Conservation (phyloP, 2,888 invertebrate species). For the Mythimna vitellina region DNA sequence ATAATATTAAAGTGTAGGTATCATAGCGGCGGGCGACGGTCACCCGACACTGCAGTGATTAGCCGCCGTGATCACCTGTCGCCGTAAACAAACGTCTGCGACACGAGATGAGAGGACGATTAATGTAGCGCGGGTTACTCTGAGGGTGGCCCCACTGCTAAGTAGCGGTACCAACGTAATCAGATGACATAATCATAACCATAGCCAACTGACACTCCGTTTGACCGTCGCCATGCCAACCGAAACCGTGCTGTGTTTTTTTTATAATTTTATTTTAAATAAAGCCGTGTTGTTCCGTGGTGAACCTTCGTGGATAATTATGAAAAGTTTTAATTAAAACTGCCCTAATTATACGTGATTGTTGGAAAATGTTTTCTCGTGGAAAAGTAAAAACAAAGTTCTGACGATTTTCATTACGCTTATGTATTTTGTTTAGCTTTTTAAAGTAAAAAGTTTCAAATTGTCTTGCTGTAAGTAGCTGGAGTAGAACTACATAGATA, state of each 20-base stretch:
- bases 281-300: not conserved
- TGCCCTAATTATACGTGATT: not conserved
- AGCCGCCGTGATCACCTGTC: constrained; percentile 58
- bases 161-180: constrained; percentile 5
- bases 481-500: not conserved
- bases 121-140: constrained; percentile 63
- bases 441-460: not conserved
- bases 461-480: not conserved
- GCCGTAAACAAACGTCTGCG: constrained; percentile 59
- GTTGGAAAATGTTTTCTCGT: not conserved
- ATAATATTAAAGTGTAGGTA: constrained; percentile 33
- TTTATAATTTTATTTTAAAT: constrained; percentile 12
- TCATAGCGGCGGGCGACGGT: constrained; percentile 60
- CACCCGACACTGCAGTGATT: constrained; percentile 57
- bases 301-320: not conserved
- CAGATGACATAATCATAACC: constrained; percentile 20
- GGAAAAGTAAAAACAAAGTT: not conserved
- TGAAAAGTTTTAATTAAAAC: constrained; percentile 1
- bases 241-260: not conserved
- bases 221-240: constrained; percentile 8
- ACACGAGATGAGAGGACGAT: constrained; percentile 67
- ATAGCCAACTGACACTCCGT: not conserved
- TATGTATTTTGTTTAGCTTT: not conserved
- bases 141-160: constrained; percentile 73
- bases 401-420: not conserved